These are phyloP conservation scores for Formica exsecta DNA, from an alignment of 1,140 invertebrate genomes.

Conservation along the genomic window DNA sequence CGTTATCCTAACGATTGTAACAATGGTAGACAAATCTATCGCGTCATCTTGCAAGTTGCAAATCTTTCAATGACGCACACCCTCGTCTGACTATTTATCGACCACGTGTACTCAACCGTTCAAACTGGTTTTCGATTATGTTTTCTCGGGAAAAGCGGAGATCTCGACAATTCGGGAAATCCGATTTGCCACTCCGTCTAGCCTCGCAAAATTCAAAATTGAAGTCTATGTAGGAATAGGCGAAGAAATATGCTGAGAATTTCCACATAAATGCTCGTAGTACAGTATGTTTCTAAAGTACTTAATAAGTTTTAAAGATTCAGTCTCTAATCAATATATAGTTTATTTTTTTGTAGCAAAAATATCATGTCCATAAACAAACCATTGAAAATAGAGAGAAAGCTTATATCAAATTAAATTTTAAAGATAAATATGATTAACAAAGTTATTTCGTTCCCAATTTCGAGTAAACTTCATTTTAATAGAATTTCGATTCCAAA, in stretches of 20 bases:
- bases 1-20: constrained; percentile 37
- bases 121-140: constrained; percentile 60
- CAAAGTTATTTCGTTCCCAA: not conserved
- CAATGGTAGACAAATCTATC: constrained; percentile 47
- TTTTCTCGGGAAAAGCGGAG: constrained; percentile 41
- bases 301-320: constrained; percentile 4
- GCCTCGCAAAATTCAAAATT: constrained; percentile 62
- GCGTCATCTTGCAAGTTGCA: constrained; percentile 30
- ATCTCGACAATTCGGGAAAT: constrained; percentile 61
- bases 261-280: not conserved
- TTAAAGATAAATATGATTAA: not conserved
- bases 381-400: not conserved
- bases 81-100: constrained; percentile 57
- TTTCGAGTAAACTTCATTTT: constrained; percentile 22
- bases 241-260: constrained; percentile 40
- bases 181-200: constrained; percentile 63
- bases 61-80: constrained; percentile 58
- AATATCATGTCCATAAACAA: constrained; percentile 18
- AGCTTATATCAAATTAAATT: not conserved
- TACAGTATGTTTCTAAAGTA: constrained; percentile 32
- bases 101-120: constrained; percentile 49
- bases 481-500: constrained; percentile 6
- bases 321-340: not conserved
- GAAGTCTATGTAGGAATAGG: constrained; percentile 54
- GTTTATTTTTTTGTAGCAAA: not conserved